Percentiles rank a stretch among this genome's conserved stretches.
phyloP scores from a whole-genome alignment of 2,888 invertebrate genomes.

The Rhagium mordax region DNA sequence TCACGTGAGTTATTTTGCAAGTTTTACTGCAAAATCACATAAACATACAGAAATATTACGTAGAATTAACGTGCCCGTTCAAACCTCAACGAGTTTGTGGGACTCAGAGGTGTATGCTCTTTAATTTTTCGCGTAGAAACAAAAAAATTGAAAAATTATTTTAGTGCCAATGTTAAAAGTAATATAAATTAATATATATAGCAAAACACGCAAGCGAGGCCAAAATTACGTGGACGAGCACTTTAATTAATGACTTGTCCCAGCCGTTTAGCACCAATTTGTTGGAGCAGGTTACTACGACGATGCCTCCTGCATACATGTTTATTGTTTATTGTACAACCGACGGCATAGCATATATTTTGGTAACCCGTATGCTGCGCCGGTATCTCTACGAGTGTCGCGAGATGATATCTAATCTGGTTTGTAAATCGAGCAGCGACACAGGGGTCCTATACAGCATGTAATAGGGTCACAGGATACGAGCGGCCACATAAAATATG shows the following conservation, averaged over 20 bases:
- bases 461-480: conserved; percentile 6
- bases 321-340: background rate
- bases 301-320: background rate
- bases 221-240: conserved; percentile 2
- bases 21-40: conserved; percentile 30
- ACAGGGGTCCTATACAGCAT: background rate
- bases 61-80: conserved; percentile 19
- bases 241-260: conserved; percentile 11
- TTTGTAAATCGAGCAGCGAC: conserved; percentile 8
- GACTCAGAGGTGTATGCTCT: background rate
- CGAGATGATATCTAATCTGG: conserved; percentile 23
- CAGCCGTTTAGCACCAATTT: background rate
- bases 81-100: conserved; percentile 5
- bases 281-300: background rate
- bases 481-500: background rate
- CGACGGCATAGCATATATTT: conserved; percentile 5
- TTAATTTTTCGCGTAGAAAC: background rate
- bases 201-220: too few relatives aligned
- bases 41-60: conserved; percentile 12
- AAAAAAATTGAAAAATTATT: too few relatives aligned
- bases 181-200: too few relatives aligned
- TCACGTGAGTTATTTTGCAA: conserved; percentile 38
- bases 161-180: too few relatives aligned
- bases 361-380: background rate
- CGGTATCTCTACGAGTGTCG: conserved; percentile 10